These are phyloP conservation scores for Erithacus rubecula DNA, from an alignment of 2,797 vertebrate genomes.

Conservation along the genomic window DNA sequence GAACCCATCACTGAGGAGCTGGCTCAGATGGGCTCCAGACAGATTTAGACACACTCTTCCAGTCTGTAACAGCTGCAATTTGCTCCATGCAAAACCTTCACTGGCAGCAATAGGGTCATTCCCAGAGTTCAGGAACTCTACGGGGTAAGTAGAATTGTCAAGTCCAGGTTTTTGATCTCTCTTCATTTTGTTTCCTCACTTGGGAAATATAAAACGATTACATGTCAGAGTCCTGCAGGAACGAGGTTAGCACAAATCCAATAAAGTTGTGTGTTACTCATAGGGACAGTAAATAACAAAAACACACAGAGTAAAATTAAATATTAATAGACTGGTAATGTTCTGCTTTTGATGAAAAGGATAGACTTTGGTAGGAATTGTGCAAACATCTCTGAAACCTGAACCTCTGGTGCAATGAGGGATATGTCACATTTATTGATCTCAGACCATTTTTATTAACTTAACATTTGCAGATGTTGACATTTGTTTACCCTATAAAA, in stretches of 20 bases:
- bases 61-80: neutral
- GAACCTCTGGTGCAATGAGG: neutral
- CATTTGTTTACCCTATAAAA: neutral
- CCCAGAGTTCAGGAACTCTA: neutral
- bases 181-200: conserved; percentile 1
- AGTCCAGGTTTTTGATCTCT: neutral
- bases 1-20: neutral
- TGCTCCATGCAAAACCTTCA: neutral
- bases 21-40: neutral
- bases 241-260: neutral
- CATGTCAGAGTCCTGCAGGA: neutral
- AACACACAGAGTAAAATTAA: neutral
- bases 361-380: neutral
- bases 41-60: neutral
- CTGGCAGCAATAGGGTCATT: neutral
- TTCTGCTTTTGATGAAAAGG: neutral
- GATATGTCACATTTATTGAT: neutral
- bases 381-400: neutral
- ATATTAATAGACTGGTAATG: neutral
- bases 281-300: neutral
- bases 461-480: neutral
- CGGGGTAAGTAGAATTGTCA: neutral
- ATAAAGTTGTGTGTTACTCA: neutral
- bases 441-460: neutral
- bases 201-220: neutral